Evolutionary conservation across 2,888 invertebrate genomes (phyloP).

Genomic region (Steromphala cineraria): DNA sequence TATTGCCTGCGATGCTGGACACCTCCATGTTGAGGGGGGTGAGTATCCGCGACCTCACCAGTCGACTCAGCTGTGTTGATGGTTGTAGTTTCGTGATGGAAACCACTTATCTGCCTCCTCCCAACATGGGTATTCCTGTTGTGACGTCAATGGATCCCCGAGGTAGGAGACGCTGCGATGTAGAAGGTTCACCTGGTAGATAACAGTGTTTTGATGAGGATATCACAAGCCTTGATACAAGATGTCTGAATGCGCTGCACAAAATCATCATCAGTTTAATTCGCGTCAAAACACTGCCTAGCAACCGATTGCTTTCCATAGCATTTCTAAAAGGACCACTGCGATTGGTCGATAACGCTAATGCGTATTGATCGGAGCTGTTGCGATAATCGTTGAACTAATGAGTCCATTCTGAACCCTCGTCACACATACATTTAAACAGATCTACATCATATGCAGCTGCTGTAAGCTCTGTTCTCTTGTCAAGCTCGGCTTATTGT

Average conservation of each 20-base stretch:
- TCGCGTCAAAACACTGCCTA: not conserved
- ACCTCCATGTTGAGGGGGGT: too few relatives aligned
- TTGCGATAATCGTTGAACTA: not conserved
- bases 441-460: not conserved
- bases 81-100: too few relatives aligned
- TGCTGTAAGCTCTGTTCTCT: too few relatives aligned
- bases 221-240: not conserved
- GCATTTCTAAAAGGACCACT: not conserved
- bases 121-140: too few relatives aligned
- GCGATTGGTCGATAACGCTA: not conserved
- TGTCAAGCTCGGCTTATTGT: too few relatives aligned
- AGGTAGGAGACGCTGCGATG: not conserved
- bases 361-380: not conserved
- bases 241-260: not conserved
- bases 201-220: not conserved
- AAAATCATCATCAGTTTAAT: not conserved
- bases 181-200: not conserved
- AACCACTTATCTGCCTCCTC: constrained; percentile 3
- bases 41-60: too few relatives aligned
- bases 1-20: too few relatives aligned
- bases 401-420: not conserved
- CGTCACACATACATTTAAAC: not conserved
- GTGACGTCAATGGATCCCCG: too few relatives aligned
- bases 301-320: not conserved
- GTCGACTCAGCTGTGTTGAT: too few relatives aligned